These are phyloP conservation scores for Beroe ovata DNA, from an alignment of 37 sponge, comb jelly and placozoan genomes.

Conservation along the genomic window DNA sequence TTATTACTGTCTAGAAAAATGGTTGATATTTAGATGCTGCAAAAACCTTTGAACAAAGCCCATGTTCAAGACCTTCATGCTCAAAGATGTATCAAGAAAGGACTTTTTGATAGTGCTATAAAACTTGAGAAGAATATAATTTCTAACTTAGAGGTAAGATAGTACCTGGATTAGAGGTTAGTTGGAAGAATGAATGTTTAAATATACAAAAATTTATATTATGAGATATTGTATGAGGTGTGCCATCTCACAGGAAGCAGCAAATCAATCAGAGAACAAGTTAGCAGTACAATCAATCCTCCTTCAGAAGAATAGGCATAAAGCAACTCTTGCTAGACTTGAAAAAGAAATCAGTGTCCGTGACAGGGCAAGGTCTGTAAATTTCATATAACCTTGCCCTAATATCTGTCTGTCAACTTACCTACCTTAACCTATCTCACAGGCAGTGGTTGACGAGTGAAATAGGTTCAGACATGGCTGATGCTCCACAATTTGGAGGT, in stretches of 20 bases:
- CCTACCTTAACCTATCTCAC: no score
- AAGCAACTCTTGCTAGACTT: conserved; percentile 12
- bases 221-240: no score
- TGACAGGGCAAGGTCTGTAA: conserved; percentile 15
- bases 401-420: no score
- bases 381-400: no score
- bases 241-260: conserved; percentile 32
- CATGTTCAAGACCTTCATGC: conserved; percentile 41
- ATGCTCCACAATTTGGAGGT: conserved; percentile 30
- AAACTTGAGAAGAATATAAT: conserved; percentile 7
- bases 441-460: neutral
- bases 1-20: no score
- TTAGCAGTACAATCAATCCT: conserved; percentile 8
- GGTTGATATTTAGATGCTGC: neutral
- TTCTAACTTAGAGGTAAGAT: conserved; percentile 4
- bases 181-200: no score
- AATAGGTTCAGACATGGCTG: neutral
- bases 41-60: conserved; percentile 7
- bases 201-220: no score
- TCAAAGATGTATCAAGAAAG: conserved; percentile 38
- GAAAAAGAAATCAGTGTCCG: conserved; percentile 34
- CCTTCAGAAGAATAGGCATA: neutral
- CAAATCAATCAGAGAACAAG: neutral
- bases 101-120: conserved; percentile 34
- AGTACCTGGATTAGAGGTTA: no score